phyloP scores from a whole-genome alignment of 2,888 invertebrate genomes.

The Fragum fragum region DNA sequence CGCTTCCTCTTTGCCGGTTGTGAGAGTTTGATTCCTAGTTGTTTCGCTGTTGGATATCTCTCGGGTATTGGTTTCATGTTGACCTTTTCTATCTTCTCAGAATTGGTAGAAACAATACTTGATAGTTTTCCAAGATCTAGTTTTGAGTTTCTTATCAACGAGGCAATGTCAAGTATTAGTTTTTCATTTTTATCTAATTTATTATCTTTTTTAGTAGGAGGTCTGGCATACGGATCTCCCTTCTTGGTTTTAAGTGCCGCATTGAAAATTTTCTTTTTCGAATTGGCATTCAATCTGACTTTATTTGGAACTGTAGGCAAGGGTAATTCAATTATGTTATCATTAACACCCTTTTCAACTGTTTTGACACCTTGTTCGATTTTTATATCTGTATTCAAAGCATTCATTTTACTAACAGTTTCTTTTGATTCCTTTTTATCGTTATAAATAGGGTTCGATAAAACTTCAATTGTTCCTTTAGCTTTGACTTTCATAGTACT shows the following conservation, averaged over 20 bases:
- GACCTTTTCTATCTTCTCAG: neutral
- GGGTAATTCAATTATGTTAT: too few relatives aligned
- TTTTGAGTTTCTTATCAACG: slow-evolving; percentile 16
- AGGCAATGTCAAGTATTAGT: slow-evolving; percentile 18
- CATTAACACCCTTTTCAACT: too few relatives aligned
- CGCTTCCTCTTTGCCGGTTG: neutral
- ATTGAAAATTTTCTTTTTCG: too few relatives aligned
- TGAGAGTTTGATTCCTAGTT: slow-evolving; percentile 4
- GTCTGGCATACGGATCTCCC: too few relatives aligned
- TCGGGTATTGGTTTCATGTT: neutral
- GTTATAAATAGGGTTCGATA: neutral
- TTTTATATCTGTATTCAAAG: too few relatives aligned
- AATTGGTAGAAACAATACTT: neutral
- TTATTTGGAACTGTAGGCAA: too few relatives aligned
- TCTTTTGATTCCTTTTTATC: neutral
- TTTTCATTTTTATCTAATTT: slow-evolving; percentile 10
- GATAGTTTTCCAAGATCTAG: slow-evolving; percentile 16
- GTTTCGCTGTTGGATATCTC: slow-evolving; percentile 6
- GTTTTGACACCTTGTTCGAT: too few relatives aligned
- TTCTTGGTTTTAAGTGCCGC: too few relatives aligned
- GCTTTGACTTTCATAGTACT: too few relatives aligned
- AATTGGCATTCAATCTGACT: too few relatives aligned
- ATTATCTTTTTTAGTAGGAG: neutral
- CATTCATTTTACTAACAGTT: neutral
- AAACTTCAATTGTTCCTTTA: neutral